Conservation (phyloP, 92 coral and sea anemone genomes). For the Epizoanthus fatuus region DNA sequence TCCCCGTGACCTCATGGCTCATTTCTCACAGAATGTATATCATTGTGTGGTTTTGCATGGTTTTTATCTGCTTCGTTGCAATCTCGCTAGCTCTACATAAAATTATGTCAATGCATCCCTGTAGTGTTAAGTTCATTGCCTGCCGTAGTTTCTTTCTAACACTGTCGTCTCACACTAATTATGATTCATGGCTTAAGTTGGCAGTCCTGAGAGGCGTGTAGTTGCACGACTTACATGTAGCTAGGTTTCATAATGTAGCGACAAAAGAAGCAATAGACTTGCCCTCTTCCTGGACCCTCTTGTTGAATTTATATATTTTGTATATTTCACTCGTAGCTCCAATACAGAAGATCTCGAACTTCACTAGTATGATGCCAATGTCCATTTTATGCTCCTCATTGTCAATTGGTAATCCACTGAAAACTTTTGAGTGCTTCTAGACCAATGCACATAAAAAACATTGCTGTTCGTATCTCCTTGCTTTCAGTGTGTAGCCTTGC, state of each 20-base stretch:
- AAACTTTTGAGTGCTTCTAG: too few relatives aligned
- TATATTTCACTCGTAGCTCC: not conserved
- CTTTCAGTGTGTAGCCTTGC: too few relatives aligned
- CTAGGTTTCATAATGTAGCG: not conserved
- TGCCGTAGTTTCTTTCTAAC: not conserved
- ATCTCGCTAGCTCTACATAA: too few relatives aligned
- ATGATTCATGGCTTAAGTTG: not conserved
- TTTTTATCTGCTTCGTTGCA: too few relatives aligned
- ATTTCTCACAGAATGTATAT: too few relatives aligned
- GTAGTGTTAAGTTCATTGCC: too few relatives aligned
- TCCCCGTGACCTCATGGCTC: not conserved
- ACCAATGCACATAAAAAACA: too few relatives aligned
- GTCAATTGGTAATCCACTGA: not conserved
- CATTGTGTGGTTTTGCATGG: too few relatives aligned
- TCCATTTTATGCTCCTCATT: too few relatives aligned
- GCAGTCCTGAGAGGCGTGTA: not conserved
- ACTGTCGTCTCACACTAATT: not conserved
- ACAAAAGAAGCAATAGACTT: not conserved
- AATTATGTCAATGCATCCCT: too few relatives aligned
- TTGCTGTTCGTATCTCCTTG: too few relatives aligned
- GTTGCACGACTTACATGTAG: not conserved
- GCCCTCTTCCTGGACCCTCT: not conserved
- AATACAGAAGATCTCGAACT: not conserved
- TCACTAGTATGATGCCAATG: too few relatives aligned
- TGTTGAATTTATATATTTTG: not conserved